These are phyloP conservation scores for Drosophila sp. DNA, from an alignment of 1,140 invertebrate species.

Conservation along the genomic window DNA sequence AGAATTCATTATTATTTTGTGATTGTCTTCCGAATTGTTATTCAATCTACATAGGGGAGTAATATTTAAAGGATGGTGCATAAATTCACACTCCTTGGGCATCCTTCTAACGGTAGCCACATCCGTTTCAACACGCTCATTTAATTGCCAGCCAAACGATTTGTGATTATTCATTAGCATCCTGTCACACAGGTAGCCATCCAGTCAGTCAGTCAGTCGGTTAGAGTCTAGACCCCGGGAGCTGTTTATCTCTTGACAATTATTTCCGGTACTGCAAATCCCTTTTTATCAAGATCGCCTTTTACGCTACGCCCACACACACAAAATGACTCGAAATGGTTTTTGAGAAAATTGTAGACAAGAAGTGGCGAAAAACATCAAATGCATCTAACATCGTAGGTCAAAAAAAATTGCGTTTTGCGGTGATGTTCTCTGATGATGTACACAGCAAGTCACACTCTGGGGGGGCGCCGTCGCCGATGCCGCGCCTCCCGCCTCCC, in stretches of 20 bases:
- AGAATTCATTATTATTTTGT: conserved; percentile 33
- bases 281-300: conserved; percentile 65
- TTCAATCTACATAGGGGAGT: conserved; percentile 39
- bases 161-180: conserved; percentile 57
- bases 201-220: no score
- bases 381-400: not conserved
- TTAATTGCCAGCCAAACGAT: conserved; percentile 53
- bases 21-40: conserved; percentile 16
- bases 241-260: conserved; percentile 59
- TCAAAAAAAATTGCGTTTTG: conserved; percentile 27
- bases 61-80: conserved; percentile 41
- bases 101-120: conserved; percentile 66
- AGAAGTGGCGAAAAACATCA: conserved; percentile 8
- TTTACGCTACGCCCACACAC: conserved; percentile 59
- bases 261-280: conserved; percentile 67
- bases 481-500: not conserved
- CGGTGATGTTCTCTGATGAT: conserved; percentile 60
- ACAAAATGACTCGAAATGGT: not conserved
- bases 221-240: not conserved
- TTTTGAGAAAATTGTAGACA: conserved; percentile 1
- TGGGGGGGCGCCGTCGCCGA: conserved; percentile 43
- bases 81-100: conserved; percentile 61
- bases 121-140: conserved; percentile 45
- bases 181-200: conserved; percentile 60
- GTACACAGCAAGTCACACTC: conserved; percentile 41